Evolutionary conservation across 2,888 invertebrate genomes (phyloP).

Genomic region (Barypeithes pellucidus): DNA sequence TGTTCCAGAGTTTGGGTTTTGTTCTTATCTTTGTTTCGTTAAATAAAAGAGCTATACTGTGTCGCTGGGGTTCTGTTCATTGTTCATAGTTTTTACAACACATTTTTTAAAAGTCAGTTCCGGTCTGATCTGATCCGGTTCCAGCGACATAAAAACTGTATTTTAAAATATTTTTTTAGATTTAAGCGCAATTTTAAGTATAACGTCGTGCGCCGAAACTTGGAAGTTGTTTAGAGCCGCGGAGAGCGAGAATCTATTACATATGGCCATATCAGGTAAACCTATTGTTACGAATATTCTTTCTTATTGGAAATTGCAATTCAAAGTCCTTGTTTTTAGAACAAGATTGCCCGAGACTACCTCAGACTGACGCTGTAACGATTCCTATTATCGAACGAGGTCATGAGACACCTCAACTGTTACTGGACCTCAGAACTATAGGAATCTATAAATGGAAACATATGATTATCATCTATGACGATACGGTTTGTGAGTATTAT

Average conservation of each 20-base stretch:
- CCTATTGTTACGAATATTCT: too few species aligned
- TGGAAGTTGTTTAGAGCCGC: slow-evolving; percentile 81
- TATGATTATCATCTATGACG: slow-evolving; percentile 81
- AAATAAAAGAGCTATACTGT: too few species aligned
- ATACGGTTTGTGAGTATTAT: slow-evolving; percentile 77
- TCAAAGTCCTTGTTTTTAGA: slow-evolving; percentile 69
- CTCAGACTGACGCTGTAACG: slow-evolving; percentile 79
- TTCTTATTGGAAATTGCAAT: not conserved
- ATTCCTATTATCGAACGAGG: slow-evolving; percentile 80
- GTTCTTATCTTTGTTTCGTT: too few species aligned
- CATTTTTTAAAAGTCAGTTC: too few species aligned
- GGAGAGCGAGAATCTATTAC: slow-evolving; percentile 77
- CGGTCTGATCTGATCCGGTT: too few species aligned
- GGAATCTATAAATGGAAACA: slow-evolving; percentile 82
- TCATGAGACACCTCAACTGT: slow-evolving; percentile 84
- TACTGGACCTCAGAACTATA: slow-evolving; percentile 82
- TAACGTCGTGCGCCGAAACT: slow-evolving; percentile 83
- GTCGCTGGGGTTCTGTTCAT: too few species aligned
- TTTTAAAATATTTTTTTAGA: slow-evolving; percentile 75
- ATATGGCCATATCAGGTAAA: slow-evolving; percentile 81
- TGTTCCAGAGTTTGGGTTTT: too few species aligned
- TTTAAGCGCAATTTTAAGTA: slow-evolving; percentile 81
- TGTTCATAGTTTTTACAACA: too few species aligned
- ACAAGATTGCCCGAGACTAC: slow-evolving; percentile 85
- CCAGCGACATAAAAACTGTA: too few species aligned